Evolutionary conservation across 2,888 invertebrate species (phyloP), one percentile per base, ranked within the genome.

Genomic region (Anoplius nigerrimus): DNA sequence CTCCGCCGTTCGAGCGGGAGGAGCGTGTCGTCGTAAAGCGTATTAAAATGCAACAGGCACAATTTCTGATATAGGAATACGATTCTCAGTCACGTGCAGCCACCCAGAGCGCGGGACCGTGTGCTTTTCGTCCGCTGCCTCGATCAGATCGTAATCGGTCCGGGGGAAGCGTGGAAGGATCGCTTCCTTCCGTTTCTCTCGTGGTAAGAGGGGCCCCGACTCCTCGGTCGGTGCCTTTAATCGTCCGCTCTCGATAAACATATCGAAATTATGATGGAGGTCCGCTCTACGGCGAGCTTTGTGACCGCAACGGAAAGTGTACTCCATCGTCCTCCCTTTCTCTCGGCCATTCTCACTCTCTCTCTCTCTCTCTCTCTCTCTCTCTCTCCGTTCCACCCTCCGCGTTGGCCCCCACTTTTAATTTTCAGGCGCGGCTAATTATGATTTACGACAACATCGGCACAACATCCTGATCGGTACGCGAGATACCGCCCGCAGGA

Each of bases 391-490:
- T 42, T 43, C 24, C 55, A 13, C 48, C 24, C 6, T 27, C 20
- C 52, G 45, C 46, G 34, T 58, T 62, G 80, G 11, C 74, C 71
- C 79, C 78, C 71, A 78, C 79, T 82, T 83, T 85, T 83, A 83
- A 83, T 85, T 79, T 85, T 82, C 79, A 83, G 83, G 74, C 79
- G 74, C 78, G 75, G 81, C 82, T 86, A 86, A 86, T 86, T 86
- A 85, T 87, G 86, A 87, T 87, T 87, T 85, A 87, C 84, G 82
- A 78, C 84, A 83, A 86, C 84, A 86, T 80, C 80, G 80, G 81
- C 73, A 80, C 82, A 83, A 85, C 84, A 86, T 83, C 84, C 84
- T 82, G 86, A 87, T 87, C 83, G 81, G 81, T 82, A 80, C 82
- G 81, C 83, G 80, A 84, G 87, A 87, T 86, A 86, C 78, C 75